A percentile compares a stretch with the other conserved stretches of the same genome.
Conservation (phyloP, 2,113 vertebrate species). For the Coptodon bakossiorum region DNA sequence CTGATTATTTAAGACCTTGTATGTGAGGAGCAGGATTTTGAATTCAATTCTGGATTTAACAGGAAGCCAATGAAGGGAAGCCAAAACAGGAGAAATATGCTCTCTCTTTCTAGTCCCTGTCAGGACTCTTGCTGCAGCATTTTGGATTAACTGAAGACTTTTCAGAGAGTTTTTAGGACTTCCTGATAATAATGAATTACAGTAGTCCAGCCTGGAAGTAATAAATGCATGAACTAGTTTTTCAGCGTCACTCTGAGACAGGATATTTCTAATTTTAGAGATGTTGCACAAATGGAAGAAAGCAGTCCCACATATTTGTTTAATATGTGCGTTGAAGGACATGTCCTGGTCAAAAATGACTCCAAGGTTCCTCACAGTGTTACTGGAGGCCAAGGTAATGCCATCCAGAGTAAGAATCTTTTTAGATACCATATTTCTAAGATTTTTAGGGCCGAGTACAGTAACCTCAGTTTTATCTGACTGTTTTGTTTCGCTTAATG, state of each 20-base stretch:
- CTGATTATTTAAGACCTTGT: too few relatives aligned
- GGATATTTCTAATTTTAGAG: too few relatives aligned
- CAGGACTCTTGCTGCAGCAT: too few relatives aligned
- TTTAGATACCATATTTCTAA: neutral
- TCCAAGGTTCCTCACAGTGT: neutral
- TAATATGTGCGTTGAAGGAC: neutral
- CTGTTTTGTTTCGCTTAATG: accelerated
- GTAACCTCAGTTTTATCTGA: neutral
- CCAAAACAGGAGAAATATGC: too few relatives aligned
- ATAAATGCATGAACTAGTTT: too few relatives aligned
- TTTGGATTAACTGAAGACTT: accelerated
- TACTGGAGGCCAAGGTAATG: neutral
- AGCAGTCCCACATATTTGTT: accelerated
- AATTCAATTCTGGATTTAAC: too few relatives aligned
- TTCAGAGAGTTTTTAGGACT: accelerated
- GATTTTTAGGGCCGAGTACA: accelerated
- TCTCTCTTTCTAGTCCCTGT: too few relatives aligned
- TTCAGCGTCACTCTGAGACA: too few relatives aligned
- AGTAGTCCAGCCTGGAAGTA: accelerated
- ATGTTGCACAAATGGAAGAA: accelerated
- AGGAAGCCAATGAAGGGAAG: too few relatives aligned
- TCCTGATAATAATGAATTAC: neutral
- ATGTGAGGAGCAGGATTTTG: too few relatives aligned
- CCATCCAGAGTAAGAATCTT: accelerated
- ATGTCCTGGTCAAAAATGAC: neutral